Conservation (phyloP, 2,888 invertebrate genomes). For the Zeuzera pyrina region DNA sequence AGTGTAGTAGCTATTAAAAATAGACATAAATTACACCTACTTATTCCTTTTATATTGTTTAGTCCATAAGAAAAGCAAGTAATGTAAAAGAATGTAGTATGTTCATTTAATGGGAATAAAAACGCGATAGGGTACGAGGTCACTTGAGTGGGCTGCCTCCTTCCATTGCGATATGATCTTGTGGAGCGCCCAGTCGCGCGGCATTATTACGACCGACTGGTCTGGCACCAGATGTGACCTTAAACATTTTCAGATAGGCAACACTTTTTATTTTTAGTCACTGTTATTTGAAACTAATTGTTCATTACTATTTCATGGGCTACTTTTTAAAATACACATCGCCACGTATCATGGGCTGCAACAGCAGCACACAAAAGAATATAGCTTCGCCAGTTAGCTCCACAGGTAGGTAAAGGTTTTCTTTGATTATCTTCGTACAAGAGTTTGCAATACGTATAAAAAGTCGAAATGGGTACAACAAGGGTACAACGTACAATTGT, state of each 20-base stretch:
- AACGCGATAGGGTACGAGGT: conserved; percentile 72
- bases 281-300: not conserved
- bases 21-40: no score
- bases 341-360: conserved; percentile 62
- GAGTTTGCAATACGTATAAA: no score
- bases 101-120: conserved; percentile 66
- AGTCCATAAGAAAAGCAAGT: no score
- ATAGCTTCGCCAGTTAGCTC: conserved; percentile 30
- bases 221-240: conserved; percentile 22
- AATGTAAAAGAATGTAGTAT: conserved; percentile 48
- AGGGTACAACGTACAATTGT: no score
- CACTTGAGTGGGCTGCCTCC: conserved; percentile 63
- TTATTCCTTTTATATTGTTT: no score
- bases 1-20: no score
- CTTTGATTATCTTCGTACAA: no score
- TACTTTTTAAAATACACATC: no score
- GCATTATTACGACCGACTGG: conserved; percentile 39
- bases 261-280: not conserved
- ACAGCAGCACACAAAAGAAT: conserved; percentile 56
- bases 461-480: no score
- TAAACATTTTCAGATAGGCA: no score
- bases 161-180: conserved; percentile 66
- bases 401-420: conserved; percentile 32
- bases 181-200: conserved; percentile 38
- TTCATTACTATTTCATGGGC: no score